Percentiles rank a stretch among this genome's conserved stretches.
Conservation (phyloP, 2,797 vertebrate genomes). For the Phataginus tricuspis region DNA sequence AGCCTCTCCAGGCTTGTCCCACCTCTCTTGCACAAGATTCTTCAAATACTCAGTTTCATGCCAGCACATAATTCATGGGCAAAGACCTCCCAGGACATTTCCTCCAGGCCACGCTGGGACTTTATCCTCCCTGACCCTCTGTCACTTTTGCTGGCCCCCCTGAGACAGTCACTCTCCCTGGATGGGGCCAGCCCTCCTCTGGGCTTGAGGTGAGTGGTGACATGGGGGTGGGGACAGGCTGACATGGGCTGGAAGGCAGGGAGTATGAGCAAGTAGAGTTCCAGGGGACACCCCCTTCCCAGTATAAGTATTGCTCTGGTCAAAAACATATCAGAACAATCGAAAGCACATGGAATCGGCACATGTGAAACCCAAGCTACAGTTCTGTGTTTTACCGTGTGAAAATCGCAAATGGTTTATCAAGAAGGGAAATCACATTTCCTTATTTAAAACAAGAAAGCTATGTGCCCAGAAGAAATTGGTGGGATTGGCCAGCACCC, state of each 20-base stretch:
- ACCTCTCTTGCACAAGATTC: background rate
- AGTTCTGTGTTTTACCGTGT: background rate
- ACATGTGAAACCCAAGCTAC: background rate
- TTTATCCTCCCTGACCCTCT: background rate
- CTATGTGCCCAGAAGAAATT: background rate
- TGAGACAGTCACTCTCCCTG: background rate
- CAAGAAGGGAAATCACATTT: background rate
- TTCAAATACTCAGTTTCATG: background rate
- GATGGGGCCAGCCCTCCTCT: background rate
- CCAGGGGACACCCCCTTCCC: background rate
- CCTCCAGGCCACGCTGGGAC: no score
- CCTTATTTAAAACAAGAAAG: background rate
- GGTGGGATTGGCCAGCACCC: background rate
- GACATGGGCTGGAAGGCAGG: background rate
- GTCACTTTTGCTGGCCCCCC: background rate
- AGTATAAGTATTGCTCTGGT: fast-evolving
- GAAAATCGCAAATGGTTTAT: background rate
- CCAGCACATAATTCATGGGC: background rate
- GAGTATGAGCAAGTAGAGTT: background rate
- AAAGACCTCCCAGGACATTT: background rate
- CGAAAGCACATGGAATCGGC: background rate
- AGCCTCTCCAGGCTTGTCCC: background rate
- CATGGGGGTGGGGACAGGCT: background rate
- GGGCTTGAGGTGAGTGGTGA: background rate
- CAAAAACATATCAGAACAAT: background rate